A percentile compares a stretch with the other conserved stretches of the same genome.
These are phyloP conservation scores for Polypedilum vanderplanki DNA, from an alignment of 1,140 invertebrate genomes.

Conservation along the genomic window DNA sequence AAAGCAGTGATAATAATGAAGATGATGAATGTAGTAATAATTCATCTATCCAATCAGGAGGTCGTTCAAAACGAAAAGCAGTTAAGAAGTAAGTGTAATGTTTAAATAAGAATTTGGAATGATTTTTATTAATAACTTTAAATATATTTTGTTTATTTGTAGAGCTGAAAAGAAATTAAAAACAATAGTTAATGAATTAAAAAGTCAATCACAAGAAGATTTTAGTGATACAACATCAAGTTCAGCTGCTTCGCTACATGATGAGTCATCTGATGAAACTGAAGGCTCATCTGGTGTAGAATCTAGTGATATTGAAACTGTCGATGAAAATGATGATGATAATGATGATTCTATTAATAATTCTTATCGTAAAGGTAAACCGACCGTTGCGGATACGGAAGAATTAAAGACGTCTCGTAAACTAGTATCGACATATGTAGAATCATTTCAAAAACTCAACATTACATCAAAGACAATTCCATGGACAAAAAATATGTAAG, in stretches of 20 bases:
- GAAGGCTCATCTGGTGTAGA: conserved; percentile 3
- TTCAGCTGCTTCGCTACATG: neutral
- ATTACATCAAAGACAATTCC: neutral
- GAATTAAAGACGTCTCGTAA: neutral
- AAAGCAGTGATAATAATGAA: neutral
- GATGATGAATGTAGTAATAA: neutral
- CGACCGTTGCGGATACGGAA: neutral
- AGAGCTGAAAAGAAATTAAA: neutral
- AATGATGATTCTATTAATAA: conserved; percentile 1
- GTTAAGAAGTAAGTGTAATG: neutral
- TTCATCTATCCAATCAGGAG: neutral
- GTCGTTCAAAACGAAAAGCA: neutral
- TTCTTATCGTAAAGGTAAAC: neutral
- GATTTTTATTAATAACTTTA: neutral
- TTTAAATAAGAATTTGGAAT: neutral
- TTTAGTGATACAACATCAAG: neutral
- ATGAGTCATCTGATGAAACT: neutral
- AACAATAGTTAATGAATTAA: neutral
- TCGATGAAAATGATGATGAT: neutral
- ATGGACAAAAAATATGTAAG: neutral
- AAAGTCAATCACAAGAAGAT: neutral
- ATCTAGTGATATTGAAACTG: neutral
- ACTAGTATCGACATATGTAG: neutral
- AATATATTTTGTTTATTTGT: neutral
- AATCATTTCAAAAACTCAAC: conserved; percentile 4